These are phyloP conservation scores for Antheraea yamamai DNA, from an alignment of 2,888 invertebrate species.

Conservation along the genomic window DNA sequence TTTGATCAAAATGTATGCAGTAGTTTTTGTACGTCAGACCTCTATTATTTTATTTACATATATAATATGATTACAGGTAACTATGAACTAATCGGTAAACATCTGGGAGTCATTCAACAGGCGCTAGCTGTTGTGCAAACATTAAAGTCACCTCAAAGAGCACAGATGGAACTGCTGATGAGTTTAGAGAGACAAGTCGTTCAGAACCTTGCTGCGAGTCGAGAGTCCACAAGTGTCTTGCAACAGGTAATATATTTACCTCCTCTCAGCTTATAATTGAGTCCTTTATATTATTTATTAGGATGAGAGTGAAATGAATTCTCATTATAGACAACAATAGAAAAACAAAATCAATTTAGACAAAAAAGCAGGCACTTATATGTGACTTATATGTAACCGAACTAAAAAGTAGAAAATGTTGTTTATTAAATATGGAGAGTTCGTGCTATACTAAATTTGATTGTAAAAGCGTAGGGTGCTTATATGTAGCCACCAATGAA, in stretches of 20 bases:
- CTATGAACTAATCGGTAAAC: slow-evolving; percentile 64
- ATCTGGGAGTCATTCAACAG: slow-evolving; percentile 69
- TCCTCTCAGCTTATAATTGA: neutral
- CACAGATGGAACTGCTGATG: slow-evolving; percentile 81
- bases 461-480: no score
- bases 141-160: slow-evolving; percentile 78
- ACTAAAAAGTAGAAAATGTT: no score
- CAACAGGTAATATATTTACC: slow-evolving; percentile 60
- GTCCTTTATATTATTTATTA: neutral
- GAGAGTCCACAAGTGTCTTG: slow-evolving; percentile 81
- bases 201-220: slow-evolving; percentile 78
- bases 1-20: no score
- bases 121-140: slow-evolving; percentile 80
- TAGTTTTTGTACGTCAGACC: no score
- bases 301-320: no score
- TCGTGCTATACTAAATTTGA: no score
- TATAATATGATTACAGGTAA: slow-evolving; percentile 52
- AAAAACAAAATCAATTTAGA: no score
- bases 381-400: no score
- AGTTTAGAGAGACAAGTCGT: slow-evolving; percentile 84
- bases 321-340: no score
- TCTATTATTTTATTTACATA: neutral
- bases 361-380: no score
- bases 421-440: no score
- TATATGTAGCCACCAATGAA: no score